A percentile compares a stretch with the other conserved stretches of the same genome.
Evolutionary conservation across 2,113 vertebrate genomes (phyloP).

Genomic region (Scomber japonicus): DNA sequence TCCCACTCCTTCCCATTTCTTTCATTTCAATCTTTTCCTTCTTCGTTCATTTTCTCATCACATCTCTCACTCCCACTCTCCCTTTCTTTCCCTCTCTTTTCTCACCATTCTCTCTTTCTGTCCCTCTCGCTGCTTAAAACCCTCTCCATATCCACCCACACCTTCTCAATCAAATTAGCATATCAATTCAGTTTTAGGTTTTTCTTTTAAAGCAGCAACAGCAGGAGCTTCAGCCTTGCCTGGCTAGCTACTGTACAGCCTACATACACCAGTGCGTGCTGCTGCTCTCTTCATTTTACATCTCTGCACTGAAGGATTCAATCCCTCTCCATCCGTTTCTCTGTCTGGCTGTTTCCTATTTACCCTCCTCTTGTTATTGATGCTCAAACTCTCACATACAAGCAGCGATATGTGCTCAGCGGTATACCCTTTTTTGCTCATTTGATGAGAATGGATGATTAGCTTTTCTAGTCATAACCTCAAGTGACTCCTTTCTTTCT

Average conservation of each 20-base stretch:
- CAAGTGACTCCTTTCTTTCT: not conserved
- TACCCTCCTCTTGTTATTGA: slow-evolving; percentile 29
- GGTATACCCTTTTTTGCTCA: slow-evolving; percentile 17
- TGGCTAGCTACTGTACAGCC: slow-evolving; percentile 62
- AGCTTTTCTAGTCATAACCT: slow-evolving; percentile 4
- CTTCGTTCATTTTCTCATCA: slow-evolving; percentile 21
- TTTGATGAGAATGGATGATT: slow-evolving; percentile 26
- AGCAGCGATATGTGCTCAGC: slow-evolving; percentile 21
- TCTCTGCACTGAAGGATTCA: slow-evolving; percentile 35
- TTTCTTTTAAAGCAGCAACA: slow-evolving; percentile 57
- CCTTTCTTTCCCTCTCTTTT: slow-evolving; percentile 40
- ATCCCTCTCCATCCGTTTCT: slow-evolving; percentile 23
- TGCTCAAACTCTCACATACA: slow-evolving; percentile 29
- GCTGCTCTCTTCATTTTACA: slow-evolving; percentile 53
- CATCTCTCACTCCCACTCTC: slow-evolving; percentile 65
- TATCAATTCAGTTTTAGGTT: slow-evolving; percentile 71
- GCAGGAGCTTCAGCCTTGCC: slow-evolving; percentile 51
- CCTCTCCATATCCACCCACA: slow-evolving; percentile 80
- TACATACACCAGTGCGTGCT: slow-evolving; percentile 54
- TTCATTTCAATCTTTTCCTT: slow-evolving; percentile 60
- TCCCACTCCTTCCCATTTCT: slow-evolving; percentile 62
- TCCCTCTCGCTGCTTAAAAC: slow-evolving; percentile 66
- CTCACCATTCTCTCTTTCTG: slow-evolving; percentile 57
- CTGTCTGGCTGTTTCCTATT: slow-evolving; percentile 37
- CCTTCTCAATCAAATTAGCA: slow-evolving; percentile 79